Conservation (phyloP, 2,888 invertebrate species). For the Trichogramma evanescens region DNA sequence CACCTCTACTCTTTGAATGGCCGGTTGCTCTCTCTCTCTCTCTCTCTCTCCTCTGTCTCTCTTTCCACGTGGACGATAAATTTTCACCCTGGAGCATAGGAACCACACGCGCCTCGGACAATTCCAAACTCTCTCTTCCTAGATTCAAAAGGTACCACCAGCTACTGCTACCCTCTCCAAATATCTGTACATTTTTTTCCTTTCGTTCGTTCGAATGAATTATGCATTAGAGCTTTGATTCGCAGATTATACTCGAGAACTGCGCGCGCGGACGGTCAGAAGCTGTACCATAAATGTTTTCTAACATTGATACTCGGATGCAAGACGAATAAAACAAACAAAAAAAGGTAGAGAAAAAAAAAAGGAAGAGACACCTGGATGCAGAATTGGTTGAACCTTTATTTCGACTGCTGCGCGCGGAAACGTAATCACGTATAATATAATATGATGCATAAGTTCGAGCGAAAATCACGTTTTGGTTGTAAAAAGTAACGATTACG, state of each 20-base stretch:
- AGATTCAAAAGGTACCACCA: conserved; percentile 33
- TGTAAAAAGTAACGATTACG: conserved; percentile 28
- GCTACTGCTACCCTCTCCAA: too few species aligned
- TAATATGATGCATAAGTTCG: conserved; percentile 12
- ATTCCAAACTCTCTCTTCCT: conserved; percentile 38
- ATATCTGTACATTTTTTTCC: too few species aligned
- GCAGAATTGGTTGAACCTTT: too few species aligned
- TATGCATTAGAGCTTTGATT: conserved; percentile 47
- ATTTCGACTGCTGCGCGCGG: too few species aligned
- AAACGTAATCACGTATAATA: too few species aligned
- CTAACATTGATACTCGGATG: too few species aligned
- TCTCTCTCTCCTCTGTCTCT: neutral
- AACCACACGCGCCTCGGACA: neutral
- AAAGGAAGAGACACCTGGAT: too few species aligned
- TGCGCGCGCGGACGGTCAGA: neutral
- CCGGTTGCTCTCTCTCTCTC: neutral
- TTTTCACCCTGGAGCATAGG: conserved; percentile 8
- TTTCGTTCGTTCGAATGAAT: conserved; percentile 30
- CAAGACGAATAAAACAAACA: too few species aligned
- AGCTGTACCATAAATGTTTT: too few species aligned
- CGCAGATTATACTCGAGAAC: conserved; percentile 37
- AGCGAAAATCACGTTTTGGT: conserved; percentile 22
- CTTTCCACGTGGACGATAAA: conserved; percentile 13
- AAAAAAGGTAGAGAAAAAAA: too few species aligned
- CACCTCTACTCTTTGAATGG: conserved; percentile 9